phyloP scores from a whole-genome alignment of 1,140 invertebrate species.

The Epicauta chinensis region DNA sequence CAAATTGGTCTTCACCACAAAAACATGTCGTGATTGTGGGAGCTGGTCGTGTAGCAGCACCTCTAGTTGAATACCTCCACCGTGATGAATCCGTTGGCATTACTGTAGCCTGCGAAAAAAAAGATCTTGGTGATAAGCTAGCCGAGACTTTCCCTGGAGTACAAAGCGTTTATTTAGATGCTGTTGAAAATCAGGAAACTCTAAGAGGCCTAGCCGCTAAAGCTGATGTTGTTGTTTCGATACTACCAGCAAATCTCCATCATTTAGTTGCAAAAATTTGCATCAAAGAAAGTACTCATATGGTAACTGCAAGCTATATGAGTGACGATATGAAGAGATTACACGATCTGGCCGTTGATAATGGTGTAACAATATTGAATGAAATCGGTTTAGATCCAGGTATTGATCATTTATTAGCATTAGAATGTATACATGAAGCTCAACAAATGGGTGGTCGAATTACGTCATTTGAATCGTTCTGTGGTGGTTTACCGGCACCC shows the following conservation, averaged over 20 bases:
- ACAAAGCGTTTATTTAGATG: conserved; percentile 74
- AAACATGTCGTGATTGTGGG: conserved; percentile 82
- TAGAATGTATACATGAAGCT: conserved; percentile 90
- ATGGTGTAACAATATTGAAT: conserved; percentile 84
- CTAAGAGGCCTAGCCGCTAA: conserved; percentile 65
- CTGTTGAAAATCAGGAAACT: conserved; percentile 62
- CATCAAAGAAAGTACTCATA: conserved; percentile 76
- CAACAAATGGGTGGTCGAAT: conserved; percentile 73
- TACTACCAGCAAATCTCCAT: conserved; percentile 91
- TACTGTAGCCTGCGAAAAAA: conserved; percentile 80
- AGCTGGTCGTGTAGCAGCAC: conserved; percentile 89
- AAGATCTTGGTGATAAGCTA: conserved; percentile 80
- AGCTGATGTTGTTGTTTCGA: conserved; percentile 79
- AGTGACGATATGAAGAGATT: conserved; percentile 75
- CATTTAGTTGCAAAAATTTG: conserved; percentile 79
- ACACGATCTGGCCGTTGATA: conserved; percentile 71
- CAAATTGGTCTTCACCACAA: conserved; percentile 43
- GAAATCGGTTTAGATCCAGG: conserved; percentile 96
- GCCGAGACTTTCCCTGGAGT: conserved; percentile 72
- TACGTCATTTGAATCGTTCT: conserved; percentile 94
- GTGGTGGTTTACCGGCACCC: conserved; percentile 92
- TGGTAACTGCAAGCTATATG: conserved; percentile 96
- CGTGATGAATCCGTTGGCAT: conserved; percentile 74
- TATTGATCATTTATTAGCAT: conserved; percentile 93
- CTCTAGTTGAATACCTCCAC: conserved; percentile 89